Evolutionary conservation across 1,140 invertebrate genomes (phyloP).

Genomic region (Aplysia californica): DNA sequence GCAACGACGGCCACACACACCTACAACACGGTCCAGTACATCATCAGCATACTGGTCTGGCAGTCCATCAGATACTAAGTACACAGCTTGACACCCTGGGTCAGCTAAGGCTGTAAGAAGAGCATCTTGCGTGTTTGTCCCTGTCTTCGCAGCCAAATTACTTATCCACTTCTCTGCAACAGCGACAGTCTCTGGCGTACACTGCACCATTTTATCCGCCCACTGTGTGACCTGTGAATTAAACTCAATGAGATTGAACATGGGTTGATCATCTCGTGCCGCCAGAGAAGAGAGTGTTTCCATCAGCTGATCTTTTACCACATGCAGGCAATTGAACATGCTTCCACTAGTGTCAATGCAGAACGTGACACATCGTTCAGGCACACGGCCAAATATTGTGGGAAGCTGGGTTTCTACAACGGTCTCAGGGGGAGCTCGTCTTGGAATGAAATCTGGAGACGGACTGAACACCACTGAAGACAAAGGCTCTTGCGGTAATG

Average conservation of each 20-base stretch:
- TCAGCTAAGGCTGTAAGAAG: conserved; percentile 63
- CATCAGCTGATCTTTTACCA: conserved; percentile 65
- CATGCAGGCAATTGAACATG: conserved; percentile 62
- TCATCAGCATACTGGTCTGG: conserved; percentile 64
- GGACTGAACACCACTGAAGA: too few relatives aligned
- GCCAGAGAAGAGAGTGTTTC: conserved; percentile 60
- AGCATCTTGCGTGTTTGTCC: conserved; percentile 66
- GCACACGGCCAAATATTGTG: conserved; percentile 59
- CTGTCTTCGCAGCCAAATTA: conserved; percentile 62
- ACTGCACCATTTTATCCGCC: conserved; percentile 66
- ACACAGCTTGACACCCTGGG: conserved; percentile 59
- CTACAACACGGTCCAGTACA: conserved; percentile 59
- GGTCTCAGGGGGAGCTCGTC: too few relatives aligned
- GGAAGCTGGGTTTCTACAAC: conserved; percentile 37
- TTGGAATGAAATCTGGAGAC: too few relatives aligned
- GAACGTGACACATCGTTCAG: conserved; percentile 64
- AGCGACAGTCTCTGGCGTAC: conserved; percentile 63
- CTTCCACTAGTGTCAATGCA: conserved; percentile 67
- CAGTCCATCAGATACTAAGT: conserved; percentile 66
- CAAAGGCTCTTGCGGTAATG: too few relatives aligned
- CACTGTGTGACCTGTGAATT: conserved; percentile 65
- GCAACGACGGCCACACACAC: conserved; percentile 44
- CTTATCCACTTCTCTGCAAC: conserved; percentile 65
- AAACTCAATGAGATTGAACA: conserved; percentile 67
- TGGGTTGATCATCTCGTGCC: conserved; percentile 36